Conservation (phyloP, 1,140 invertebrate species). For the Megalopta genalis region DNA sequence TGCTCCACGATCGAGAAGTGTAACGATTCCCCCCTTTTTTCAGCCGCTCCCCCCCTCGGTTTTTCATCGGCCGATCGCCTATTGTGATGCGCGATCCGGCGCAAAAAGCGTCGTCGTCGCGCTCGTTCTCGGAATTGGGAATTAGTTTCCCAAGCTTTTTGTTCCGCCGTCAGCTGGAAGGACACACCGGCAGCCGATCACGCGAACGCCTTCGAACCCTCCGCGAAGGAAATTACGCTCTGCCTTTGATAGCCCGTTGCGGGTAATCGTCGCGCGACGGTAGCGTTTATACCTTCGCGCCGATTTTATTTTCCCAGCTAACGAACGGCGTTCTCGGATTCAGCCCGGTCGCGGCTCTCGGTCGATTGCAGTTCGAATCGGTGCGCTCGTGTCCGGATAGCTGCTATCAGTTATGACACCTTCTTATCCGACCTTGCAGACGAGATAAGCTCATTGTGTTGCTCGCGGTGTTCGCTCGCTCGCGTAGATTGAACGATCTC, state of each 20-base stretch:
- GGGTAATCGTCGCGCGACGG: background rate
- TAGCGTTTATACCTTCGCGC: background rate
- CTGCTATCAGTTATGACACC: background rate
- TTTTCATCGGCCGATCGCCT: background rate
- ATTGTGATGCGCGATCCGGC: background rate
- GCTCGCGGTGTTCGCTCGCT: background rate
- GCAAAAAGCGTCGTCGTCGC: conserved; percentile 1
- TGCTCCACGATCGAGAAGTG: conserved; percentile 44
- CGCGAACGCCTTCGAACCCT: background rate
- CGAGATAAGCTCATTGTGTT: background rate
- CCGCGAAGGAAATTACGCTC: background rate
- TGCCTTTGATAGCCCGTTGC: background rate
- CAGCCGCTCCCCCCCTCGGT: background rate
- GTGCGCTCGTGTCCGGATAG: too few relatives aligned
- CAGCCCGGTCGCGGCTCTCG: too few relatives aligned
- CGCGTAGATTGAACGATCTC: background rate
- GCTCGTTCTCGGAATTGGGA: conserved; percentile 2
- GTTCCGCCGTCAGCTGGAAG: background rate
- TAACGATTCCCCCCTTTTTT: conserved; percentile 6
- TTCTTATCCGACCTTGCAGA: background rate
- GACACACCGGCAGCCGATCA: conserved; percentile 6
- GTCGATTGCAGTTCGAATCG: too few relatives aligned
- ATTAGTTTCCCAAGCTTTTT: conserved; percentile 13
- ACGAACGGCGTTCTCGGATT: too few relatives aligned
- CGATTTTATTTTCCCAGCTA: background rate